A percentile compares a stretch with the other conserved stretches of the same genome.
These are phyloP conservation scores for Yponomeuta evonymella DNA, from an alignment of 2,888 invertebrate genomes.

Conservation along the genomic window DNA sequence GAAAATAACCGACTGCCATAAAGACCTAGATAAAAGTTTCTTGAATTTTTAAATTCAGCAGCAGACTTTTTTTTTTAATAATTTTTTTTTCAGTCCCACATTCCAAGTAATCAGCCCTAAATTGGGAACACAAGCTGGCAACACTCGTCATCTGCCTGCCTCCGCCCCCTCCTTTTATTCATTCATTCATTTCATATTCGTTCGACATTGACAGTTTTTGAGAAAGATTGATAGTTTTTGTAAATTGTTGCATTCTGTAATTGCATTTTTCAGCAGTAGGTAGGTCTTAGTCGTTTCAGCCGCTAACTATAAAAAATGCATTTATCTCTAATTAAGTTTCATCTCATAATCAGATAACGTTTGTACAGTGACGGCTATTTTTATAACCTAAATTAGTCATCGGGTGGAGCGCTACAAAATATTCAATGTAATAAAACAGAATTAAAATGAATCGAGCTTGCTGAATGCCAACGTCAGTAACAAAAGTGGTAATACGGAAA, in stretches of 20 bases:
- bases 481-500: background rate
- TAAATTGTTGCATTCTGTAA: background rate
- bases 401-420: slow-evolving; percentile 34
- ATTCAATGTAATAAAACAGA: background rate
- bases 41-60: no score
- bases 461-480: background rate
- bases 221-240: background rate
- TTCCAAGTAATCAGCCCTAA: no score
- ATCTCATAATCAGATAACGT: slow-evolving; percentile 17
- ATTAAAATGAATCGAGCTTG: background rate
- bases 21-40: no score
- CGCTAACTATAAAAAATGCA: background rate
- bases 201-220: no score
- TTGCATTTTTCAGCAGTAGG: background rate
- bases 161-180: no score
- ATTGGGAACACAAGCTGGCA: no score
- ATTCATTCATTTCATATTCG: no score
- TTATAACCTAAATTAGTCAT: slow-evolving; percentile 64
- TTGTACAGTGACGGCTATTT: slow-evolving; percentile 41
- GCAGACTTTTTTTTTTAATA: no score
- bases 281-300: background rate
- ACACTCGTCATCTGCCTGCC: no score
- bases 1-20: no score
- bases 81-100: no score
- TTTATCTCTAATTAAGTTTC: background rate